phyloP scores from a whole-genome alignment of 2,113 vertebrate species.

The Pithys albifrons region DNA sequence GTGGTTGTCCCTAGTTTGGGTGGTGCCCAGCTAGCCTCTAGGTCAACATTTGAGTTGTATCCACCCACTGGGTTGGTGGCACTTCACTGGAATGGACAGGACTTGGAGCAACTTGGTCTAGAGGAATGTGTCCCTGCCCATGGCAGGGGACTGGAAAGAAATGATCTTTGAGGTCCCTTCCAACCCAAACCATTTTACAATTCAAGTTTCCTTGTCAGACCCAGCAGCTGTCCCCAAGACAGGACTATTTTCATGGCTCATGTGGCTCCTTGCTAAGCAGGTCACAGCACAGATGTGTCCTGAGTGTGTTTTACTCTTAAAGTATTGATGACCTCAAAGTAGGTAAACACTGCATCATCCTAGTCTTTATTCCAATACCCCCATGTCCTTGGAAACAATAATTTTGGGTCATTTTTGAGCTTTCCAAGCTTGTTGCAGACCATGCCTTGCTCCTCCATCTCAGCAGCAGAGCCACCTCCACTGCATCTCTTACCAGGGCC shows the following conservation, averaged over 20 bases:
- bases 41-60: rapidly evolving
- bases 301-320: background rate
- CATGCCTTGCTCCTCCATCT: background rate
- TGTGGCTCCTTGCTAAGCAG: background rate
- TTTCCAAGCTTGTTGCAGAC: background rate
- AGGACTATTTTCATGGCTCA: background rate
- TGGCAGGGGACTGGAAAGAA: background rate
- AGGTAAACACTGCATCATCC: background rate
- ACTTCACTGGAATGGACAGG: background rate
- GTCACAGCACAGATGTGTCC: background rate
- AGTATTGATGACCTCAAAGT: background rate
- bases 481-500: background rate
- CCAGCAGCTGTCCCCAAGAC: background rate
- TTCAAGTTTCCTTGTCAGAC: background rate
- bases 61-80: background rate
- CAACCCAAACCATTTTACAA: background rate
- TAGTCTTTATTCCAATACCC: background rate
- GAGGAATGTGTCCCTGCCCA: background rate
- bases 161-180: background rate
- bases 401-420: background rate
- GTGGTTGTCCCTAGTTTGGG: background rate
- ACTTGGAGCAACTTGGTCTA: background rate
- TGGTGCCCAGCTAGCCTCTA: background rate
- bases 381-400: rapidly evolving
- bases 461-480: background rate